Evolutionary conservation across 2,888 invertebrate species (phyloP).

Genomic region (Latheticus oryzae): DNA sequence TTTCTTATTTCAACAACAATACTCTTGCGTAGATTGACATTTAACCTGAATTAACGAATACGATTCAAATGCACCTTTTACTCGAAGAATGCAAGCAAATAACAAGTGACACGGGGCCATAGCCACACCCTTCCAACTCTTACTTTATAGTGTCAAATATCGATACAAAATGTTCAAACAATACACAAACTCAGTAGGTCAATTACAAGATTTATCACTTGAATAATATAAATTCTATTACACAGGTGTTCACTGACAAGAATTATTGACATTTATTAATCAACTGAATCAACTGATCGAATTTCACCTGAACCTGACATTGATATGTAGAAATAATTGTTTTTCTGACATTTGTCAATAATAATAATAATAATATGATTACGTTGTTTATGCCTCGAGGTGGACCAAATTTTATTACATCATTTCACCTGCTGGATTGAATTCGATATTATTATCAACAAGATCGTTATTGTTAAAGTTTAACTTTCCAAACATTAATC

Average conservation of each 20-base stretch:
- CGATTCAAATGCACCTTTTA: slow-evolving; percentile 31
- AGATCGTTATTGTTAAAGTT: slow-evolving; percentile 21
- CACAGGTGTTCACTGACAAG: slow-evolving; percentile 16
- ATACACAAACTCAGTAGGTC: slow-evolving; percentile 19
- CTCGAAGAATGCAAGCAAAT: slow-evolving; percentile 10
- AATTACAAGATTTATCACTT: slow-evolving; percentile 21
- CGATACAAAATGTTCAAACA: slow-evolving; percentile 6
- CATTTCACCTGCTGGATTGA: slow-evolving; percentile 13
- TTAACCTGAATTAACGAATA: slow-evolving; percentile 28
- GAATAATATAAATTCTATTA: slow-evolving; percentile 3
- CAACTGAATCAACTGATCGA: too few relatives aligned
- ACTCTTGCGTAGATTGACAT: slow-evolving; percentile 22
- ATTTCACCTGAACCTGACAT: slow-evolving; percentile 34
- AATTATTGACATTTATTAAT: slow-evolving; percentile 12
- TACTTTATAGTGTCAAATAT: slow-evolving; percentile 6
- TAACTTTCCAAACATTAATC: slow-evolving; percentile 40
- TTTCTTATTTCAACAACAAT: slow-evolving; percentile 25
- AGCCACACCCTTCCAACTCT: slow-evolving; percentile 29
- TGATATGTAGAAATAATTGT: slow-evolving; percentile 3
- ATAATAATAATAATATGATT: slow-evolving; percentile 6
- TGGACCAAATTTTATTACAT: slow-evolving; percentile 9
- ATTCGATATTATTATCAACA: slow-evolving; percentile 7
- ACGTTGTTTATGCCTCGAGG: slow-evolving; percentile 8
- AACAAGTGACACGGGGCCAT: slow-evolving; percentile 31
- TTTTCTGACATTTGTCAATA: slow-evolving; percentile 11